phyloP scores from a whole-genome alignment of 2,797 vertebrate genomes.

The Xyrichtys novacula region DNA sequence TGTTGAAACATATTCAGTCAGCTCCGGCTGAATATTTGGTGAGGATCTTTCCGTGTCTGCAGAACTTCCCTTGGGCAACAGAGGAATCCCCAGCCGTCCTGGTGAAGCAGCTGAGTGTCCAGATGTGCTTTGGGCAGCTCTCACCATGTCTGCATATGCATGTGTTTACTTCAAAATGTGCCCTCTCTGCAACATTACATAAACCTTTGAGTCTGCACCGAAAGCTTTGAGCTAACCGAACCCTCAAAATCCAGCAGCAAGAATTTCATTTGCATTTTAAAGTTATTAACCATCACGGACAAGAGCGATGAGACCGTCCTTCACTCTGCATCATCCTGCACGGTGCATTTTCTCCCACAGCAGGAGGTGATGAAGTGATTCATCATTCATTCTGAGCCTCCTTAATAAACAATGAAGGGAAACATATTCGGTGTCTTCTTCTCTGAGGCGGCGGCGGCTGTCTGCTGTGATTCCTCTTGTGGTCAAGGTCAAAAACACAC shows the following conservation, averaged over 20 bases:
- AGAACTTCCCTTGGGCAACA: conserved; percentile 1
- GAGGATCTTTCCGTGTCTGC: not conserved
- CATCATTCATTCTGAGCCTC: conserved; percentile 23
- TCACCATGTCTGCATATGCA: not conserved
- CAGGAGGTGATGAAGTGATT: conserved; percentile 29
- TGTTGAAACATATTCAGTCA: not conserved
- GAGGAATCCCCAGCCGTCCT: conserved; percentile 3
- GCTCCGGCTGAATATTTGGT: not conserved
- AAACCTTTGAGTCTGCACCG: conserved; percentile 23
- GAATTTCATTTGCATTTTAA: not conserved
- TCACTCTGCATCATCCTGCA: not conserved
- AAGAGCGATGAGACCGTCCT: conserved; percentile 7
- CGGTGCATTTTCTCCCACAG: conserved; percentile 9
- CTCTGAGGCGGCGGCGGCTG: conserved; percentile 25
- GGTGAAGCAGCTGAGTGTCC: not conserved
- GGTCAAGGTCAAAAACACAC: conserved; percentile 49
- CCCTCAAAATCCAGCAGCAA: not conserved
- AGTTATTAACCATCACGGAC: conserved; percentile 7
- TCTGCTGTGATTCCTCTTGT: conserved; percentile 19
- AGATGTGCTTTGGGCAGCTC: conserved; percentile 9
- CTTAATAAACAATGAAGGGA: conserved; percentile 38
- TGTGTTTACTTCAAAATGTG: not conserved
- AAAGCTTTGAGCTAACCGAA: not conserved
- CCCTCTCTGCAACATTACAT: not conserved
- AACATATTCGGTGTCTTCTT: conserved; percentile 6